Conservation (phyloP, 2,113 vertebrate genomes). For the Albula goreensis region DNA sequence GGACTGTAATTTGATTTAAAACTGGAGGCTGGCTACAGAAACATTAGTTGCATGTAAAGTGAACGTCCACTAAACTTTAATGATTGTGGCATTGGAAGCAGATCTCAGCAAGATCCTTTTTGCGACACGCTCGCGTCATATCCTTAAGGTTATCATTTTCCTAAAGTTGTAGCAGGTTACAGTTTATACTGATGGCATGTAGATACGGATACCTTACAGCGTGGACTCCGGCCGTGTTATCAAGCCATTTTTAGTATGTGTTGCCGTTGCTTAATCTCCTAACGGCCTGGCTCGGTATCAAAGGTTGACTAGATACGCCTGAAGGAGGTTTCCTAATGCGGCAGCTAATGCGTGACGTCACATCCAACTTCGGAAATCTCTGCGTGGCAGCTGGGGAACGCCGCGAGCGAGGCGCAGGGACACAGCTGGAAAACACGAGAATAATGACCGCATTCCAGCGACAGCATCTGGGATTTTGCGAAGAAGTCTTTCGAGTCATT, state of each 20-base stretch:
- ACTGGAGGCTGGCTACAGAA: no score
- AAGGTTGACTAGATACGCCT: not conserved
- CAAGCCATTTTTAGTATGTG: not conserved
- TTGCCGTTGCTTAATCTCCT: not conserved
- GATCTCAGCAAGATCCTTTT: not conserved
- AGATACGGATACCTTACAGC: not conserved
- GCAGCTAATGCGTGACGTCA: constrained; percentile 57
- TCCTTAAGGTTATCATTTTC: not conserved
- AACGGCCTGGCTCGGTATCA: not conserved
- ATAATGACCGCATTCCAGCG: not conserved
- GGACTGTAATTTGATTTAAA: no score
- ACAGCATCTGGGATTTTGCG: not conserved
- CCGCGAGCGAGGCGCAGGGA: not conserved
- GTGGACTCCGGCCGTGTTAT: not conserved
- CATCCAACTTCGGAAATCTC: constrained; percentile 29
- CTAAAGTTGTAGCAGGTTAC: not conserved
- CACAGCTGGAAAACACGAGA: constrained; percentile 41
- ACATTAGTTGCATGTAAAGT: no score
- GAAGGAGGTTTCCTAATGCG: not conserved
- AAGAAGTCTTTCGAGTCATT: not conserved
- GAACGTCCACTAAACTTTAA: no score
- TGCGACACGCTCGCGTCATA: not conserved
- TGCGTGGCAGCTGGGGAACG: constrained; percentile 64
- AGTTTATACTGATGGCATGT: not conserved
- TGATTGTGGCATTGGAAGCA: not conserved